Base-by-base conservation (phyloP, 2,888 invertebrate species). In the Mesorhabditis belari region DNA sequence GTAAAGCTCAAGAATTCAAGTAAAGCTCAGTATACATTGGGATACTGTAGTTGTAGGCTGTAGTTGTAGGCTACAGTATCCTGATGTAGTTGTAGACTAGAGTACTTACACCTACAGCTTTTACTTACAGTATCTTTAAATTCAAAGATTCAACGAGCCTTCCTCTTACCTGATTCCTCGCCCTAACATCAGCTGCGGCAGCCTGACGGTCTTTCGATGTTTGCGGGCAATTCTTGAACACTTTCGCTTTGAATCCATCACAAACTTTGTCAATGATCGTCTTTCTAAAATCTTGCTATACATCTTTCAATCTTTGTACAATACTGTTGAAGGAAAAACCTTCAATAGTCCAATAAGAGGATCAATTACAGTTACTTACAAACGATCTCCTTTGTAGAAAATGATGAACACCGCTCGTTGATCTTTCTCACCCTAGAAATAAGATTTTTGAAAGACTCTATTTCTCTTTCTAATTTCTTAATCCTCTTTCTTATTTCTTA, bases 191-290 rank as follows among this genome's bases (percentile, higher is more conserved):
- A 35, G 63, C 64, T 25, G 65, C 60, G n/a, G 71, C 71, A 9
- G 69, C 67, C 56, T 71, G 71, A 21, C 71, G 61, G 35, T 71
- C 71, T 56, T 60, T 28, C 25, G 29, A 60, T 2, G 93, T 92
- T 82, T 95, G 95, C 0, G 96, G 96, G 82, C 96, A 98, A 85
- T 96, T 98, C 54, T 96, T 85, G 1, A 94, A 95, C 2, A 96
- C 95, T 64, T 94, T 88, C 84, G 96, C 98, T 35, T 82, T 83
- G 74, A 75, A 77, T 51, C 78, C 79, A 50, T 79, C 79, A 63
- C 74, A 74, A 17, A 79, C 78, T n/a, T 35, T 9, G 44, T 17
- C 12, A n/a, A 35, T 51, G 26, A 60, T 12, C n/a, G 12, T 35
- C 12, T n/a, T 35, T 1, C 12, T 35, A 17, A 1, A 1, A 9